Percentiles rank a stretch among this genome's conserved stretches.
These are phyloP conservation scores for Siniperca chuatsi DNA, from an alignment of 2,113 vertebrate species.

Conservation along the genomic window DNA sequence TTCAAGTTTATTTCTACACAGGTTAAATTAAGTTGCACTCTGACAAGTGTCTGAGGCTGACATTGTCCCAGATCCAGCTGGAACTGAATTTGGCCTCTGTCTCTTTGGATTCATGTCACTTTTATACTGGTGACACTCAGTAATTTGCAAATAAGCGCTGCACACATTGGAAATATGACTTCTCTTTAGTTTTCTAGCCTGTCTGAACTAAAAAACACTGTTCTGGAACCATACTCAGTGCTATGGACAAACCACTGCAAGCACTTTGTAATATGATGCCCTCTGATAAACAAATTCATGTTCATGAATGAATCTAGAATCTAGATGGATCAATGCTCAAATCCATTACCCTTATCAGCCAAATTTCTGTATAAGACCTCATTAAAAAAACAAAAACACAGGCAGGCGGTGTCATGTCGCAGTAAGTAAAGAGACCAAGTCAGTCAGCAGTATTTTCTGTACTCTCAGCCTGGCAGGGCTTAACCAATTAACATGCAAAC, in stretches of 20 bases:
- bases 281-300: not conserved
- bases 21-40: conserved; percentile 14
- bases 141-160: conserved; percentile 14
- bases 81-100: conserved; percentile 20
- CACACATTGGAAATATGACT: conserved; percentile 19
- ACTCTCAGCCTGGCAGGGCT: conserved; percentile 11
- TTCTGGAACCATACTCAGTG: not conserved
- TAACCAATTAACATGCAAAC: conserved; percentile 57
- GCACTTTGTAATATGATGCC: not conserved
- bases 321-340: not conserved
- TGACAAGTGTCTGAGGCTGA: conserved; percentile 13
- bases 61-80: conserved; percentile 33
- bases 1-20: conserved; percentile 23
- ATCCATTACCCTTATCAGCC: not conserved
- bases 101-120: conserved; percentile 9
- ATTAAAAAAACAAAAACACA: conserved; percentile 7
- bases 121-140: not conserved
- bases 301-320: not conserved
- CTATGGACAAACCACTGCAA: not conserved
- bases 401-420: conserved; percentile 24
- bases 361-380: not conserved
- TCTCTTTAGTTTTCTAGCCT: not conserved
- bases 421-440: conserved; percentile 52
- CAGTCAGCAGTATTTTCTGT: conserved; percentile 41
- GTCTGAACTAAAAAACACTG: not conserved